Conservation (phyloP, 1,140 invertebrate species). For the Drosophila virilis region DNA sequence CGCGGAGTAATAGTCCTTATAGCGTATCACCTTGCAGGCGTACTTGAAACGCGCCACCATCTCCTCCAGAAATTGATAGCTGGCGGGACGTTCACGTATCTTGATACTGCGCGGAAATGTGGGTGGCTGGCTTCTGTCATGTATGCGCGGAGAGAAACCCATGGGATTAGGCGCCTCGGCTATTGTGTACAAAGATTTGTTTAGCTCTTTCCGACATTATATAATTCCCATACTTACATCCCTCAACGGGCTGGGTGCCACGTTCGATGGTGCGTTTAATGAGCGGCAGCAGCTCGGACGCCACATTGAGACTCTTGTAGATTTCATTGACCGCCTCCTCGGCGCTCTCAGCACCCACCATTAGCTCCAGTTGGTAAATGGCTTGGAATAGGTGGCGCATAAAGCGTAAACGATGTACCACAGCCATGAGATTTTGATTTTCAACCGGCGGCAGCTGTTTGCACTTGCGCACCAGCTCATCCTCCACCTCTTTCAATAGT, state of each 20-base stretch:
- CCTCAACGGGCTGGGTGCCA: conserved; percentile 90
- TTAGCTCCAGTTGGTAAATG: conserved; percentile 88
- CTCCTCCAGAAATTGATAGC: conserved; percentile 93
- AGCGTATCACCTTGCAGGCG: conserved; percentile 92
- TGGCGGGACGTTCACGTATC: conserved; percentile 93
- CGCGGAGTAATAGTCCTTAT: conserved; percentile 91
- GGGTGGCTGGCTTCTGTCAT: conserved; percentile 96
- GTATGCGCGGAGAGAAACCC: conserved; percentile 97
- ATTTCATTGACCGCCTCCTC: conserved; percentile 88
- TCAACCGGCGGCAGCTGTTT: conserved; percentile 86
- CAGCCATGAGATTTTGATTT: conserved; percentile 84
- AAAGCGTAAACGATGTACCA: conserved; percentile 93
- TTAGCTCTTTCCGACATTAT: not conserved
- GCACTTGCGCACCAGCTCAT: conserved; percentile 92
- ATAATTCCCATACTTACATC: conserved; percentile 85
- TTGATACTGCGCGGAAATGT: conserved; percentile 99
- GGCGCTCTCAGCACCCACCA: conserved; percentile 85
- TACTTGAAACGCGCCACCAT: conserved; percentile 91
- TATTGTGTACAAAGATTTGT: conserved; percentile 51
- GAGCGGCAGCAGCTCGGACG: conserved; percentile 91
- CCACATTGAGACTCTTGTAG: conserved; percentile 88
- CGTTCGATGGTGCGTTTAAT: conserved; percentile 91
- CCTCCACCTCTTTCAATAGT: conserved; percentile 96
- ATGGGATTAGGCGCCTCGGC: conserved; percentile 88
- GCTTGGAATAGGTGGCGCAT: conserved; percentile 93